phyloP scores from a whole-genome alignment of 2,888 invertebrate genomes.

The Aricia artaxerxes region DNA sequence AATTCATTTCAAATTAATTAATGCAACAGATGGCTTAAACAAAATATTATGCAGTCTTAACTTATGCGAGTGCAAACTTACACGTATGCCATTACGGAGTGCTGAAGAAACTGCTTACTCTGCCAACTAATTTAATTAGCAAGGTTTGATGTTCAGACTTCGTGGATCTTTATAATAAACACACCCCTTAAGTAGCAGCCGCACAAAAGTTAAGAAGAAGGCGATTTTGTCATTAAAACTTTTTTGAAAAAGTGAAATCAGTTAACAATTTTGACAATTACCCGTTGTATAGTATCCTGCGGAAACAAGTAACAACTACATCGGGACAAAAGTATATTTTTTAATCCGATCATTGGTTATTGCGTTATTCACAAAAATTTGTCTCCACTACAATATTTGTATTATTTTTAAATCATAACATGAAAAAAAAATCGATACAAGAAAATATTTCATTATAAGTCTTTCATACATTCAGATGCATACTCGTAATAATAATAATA shows the following conservation, averaged over 20 bases:
- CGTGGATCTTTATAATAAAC: conserved; percentile 26
- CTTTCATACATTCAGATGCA: not conserved
- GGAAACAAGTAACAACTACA: too few relatives aligned
- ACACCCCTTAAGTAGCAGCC: not conserved
- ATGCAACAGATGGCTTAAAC: conserved; percentile 25
- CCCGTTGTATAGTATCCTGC: too few relatives aligned
- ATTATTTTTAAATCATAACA: too few relatives aligned
- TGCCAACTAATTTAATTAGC: conserved; percentile 51
- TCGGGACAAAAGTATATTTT: too few relatives aligned
- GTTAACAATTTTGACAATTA: too few relatives aligned
- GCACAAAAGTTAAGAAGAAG: not conserved
- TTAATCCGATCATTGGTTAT: too few relatives aligned
- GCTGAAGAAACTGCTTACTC: conserved; percentile 44
- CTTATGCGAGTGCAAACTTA: conserved; percentile 40
- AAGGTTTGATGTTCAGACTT: conserved; percentile 42
- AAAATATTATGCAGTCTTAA: conserved; percentile 32
- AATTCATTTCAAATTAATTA: conserved; percentile 25
- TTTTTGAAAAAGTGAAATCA: not conserved
- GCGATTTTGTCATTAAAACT: not conserved
- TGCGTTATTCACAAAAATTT: too few relatives aligned
- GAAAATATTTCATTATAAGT: too few relatives aligned
- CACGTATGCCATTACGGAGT: conserved; percentile 40
- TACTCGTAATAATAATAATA: too few relatives aligned
- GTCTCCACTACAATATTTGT: too few relatives aligned
- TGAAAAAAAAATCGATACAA: too few relatives aligned